Percentiles rank a stretch among this genome's conserved stretches.
These are phyloP conservation scores for Druon quercuslanigerum DNA, from an alignment of 1,140 invertebrate species.

Conservation along the genomic window DNA sequence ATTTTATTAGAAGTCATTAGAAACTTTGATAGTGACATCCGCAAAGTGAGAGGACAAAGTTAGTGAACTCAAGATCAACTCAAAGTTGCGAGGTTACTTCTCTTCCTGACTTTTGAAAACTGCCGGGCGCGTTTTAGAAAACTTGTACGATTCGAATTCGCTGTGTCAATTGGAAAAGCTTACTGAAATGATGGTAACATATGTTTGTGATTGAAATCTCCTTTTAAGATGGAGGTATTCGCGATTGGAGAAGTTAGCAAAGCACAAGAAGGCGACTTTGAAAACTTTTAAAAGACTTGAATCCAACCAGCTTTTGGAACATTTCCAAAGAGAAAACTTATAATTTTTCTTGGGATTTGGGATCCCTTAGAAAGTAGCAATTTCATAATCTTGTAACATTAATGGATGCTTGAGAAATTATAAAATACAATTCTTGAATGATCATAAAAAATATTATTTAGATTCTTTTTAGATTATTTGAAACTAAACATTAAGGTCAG, in stretches of 20 bases:
- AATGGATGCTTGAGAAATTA: too few relatives aligned
- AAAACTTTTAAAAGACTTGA: constrained; percentile 4
- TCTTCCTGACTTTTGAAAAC: neutral
- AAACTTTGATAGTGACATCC: neutral
- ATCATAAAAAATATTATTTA: too few relatives aligned
- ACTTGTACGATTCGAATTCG: neutral
- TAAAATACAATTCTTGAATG: too few relatives aligned
- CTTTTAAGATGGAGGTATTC: neutral
- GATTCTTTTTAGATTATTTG: too few relatives aligned
- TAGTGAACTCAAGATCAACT: neutral
- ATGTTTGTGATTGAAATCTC: neutral
- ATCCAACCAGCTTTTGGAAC: neutral
- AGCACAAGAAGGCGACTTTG: too few relatives aligned
- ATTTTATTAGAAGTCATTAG: too few relatives aligned
- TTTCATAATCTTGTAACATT: too few relatives aligned
- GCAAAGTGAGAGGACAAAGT: neutral
- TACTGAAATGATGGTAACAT: constrained; percentile 17
- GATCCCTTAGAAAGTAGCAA: too few relatives aligned
- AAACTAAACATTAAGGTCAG: too few relatives aligned
- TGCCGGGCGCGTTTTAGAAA: neutral
- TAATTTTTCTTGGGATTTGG: too few relatives aligned
- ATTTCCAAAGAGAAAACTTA: neutral
- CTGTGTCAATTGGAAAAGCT: neutral
- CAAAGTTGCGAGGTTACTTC: neutral
- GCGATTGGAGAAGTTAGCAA: neutral